phyloP scores from a whole-genome alignment of 2,888 invertebrate species.

The Eustalomyia histrio region DNA sequence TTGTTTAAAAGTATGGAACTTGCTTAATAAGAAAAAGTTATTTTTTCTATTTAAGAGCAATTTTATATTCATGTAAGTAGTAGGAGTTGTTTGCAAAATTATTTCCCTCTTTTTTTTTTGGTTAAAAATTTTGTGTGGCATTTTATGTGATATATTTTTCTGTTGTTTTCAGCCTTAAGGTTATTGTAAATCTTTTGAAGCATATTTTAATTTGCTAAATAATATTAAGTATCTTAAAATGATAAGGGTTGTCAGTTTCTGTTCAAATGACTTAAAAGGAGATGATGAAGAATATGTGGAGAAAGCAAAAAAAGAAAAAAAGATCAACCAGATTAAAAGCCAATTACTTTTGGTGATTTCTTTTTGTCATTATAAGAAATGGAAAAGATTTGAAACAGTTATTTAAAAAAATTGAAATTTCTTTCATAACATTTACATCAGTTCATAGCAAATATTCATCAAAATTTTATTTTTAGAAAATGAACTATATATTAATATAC shows the following conservation, averaged over 20 bases:
- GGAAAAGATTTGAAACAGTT: no score
- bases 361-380: neutral
- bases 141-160: neutral
- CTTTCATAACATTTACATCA: no score
- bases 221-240: conserved; percentile 43
- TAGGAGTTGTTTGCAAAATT: neutral
- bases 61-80: neutral
- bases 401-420: no score
- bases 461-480: no score
- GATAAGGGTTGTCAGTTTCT: conserved; percentile 57
- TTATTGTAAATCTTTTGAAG: conserved; percentile 49
- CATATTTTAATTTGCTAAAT: conserved; percentile 60
- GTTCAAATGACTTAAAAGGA: neutral
- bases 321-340: conserved; percentile 42
- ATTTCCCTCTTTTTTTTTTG: neutral
- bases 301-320: neutral
- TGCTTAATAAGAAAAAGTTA: neutral
- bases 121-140: neutral
- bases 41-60: neutral
- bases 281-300: neutral
- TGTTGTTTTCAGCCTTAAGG: conserved; percentile 33
- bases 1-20: neutral
- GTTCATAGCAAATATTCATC: no score
- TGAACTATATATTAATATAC: no score
- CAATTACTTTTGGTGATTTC: conserved; percentile 34